These are phyloP conservation scores for Phataginus tetradactyla DNA, from an alignment of 2,797 vertebrate species.

Conservation along the genomic window DNA sequence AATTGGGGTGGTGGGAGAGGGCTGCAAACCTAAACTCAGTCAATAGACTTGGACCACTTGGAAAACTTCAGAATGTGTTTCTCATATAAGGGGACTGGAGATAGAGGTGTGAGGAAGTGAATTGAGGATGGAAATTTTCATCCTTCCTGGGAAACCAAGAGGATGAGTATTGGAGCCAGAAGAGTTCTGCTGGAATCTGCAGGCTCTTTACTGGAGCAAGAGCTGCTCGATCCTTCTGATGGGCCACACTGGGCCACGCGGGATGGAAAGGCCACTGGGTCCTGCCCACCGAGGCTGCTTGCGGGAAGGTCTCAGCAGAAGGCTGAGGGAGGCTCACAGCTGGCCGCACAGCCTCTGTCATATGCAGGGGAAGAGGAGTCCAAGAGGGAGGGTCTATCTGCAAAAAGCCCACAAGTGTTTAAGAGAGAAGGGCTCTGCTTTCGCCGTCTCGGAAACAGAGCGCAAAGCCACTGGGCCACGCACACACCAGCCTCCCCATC, in stretches of 20 bases:
- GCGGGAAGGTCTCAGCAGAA: neutral
- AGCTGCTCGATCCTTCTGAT: neutral
- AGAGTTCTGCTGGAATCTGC: neutral
- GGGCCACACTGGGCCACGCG: fast-evolving
- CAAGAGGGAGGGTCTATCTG: neutral
- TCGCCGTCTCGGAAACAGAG: neutral
- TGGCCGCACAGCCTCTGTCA: neutral
- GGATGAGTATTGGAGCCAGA: neutral
- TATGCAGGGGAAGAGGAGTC: neutral
- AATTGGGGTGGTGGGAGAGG: neutral
- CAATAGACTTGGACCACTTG: neutral
- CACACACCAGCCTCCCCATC: neutral
- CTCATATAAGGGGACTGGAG: neutral
- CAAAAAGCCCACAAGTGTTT: neutral
- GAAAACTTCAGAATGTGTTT: neutral
- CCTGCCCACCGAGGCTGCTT: neutral
- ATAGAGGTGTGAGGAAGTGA: too few relatives aligned
- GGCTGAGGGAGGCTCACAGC: neutral
- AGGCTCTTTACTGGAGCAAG: neutral
- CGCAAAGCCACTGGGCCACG: neutral
- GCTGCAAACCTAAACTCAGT: neutral
- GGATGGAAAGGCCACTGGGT: neutral
- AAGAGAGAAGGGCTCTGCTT: neutral
- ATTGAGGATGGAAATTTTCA: neutral
- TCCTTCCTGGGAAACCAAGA: neutral